Conservation (phyloP, 2,888 invertebrate species). For the Temnothorax ravouxi region DNA sequence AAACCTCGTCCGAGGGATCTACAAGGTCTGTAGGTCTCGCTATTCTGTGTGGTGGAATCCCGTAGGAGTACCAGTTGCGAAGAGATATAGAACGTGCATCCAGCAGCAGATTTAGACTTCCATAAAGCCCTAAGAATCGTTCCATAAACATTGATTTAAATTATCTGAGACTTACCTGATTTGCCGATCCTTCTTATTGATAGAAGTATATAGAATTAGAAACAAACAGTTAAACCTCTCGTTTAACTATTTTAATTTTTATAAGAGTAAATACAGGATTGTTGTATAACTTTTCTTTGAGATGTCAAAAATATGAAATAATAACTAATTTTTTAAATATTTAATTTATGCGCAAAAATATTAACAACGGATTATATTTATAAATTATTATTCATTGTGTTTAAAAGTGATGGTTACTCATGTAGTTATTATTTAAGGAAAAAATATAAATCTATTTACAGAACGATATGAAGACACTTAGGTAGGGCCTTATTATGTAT, state of each 20-base stretch:
- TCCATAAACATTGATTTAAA: conserved; percentile 12
- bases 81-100: background rate
- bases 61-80: background rate
- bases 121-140: background rate
- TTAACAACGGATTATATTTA: background rate
- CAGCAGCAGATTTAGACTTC: background rate
- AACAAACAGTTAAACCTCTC: background rate
- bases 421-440: background rate
- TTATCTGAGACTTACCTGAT: background rate
- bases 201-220: background rate
- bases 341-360: background rate
- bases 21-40: conserved; percentile 8
- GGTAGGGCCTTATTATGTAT: too few relatives aligned
- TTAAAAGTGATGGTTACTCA: background rate
- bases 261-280: background rate
- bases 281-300: too few relatives aligned
- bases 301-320: background rate
- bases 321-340: background rate
- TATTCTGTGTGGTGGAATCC: conserved; percentile 10
- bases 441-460: background rate
- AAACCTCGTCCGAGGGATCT: conserved; percentile 19
- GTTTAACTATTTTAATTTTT: background rate
- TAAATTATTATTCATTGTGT: background rate
- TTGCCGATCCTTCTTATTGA: background rate
- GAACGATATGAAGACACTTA: background rate